Percentiles rank a stretch among this genome's conserved stretches.
Conservation (phyloP, 2,797 vertebrate genomes). For the Carduelis carduelis region DNA sequence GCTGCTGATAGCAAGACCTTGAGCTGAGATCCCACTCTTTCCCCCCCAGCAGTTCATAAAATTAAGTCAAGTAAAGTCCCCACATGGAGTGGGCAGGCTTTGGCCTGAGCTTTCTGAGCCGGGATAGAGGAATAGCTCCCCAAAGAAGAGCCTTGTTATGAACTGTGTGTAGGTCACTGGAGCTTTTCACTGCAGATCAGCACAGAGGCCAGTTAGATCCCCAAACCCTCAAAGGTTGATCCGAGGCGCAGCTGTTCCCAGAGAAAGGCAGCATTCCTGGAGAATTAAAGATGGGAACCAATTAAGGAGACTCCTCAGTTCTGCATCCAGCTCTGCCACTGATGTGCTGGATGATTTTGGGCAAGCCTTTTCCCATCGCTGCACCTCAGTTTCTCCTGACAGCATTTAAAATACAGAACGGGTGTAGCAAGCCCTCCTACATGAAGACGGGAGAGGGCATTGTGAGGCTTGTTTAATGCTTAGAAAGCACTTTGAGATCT, state of each 20-base stretch:
- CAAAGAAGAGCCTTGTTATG: not conserved
- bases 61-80: not conserved
- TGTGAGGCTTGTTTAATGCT: constrained; percentile 58
- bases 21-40: not conserved
- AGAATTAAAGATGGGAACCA: not conserved
- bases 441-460: constrained; percentile 32
- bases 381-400: constrained; percentile 30
- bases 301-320: not conserved
- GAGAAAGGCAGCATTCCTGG: not conserved
- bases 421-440: constrained; percentile 51
- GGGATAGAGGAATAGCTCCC: not conserved
- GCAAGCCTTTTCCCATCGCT: not conserved
- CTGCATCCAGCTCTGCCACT: not conserved
- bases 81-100: not conserved
- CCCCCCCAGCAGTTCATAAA: not conserved
- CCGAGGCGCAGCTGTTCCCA: not conserved
- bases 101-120: not conserved
- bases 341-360: not conserved
- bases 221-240: not conserved
- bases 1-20: not conserved
- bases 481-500: constrained; percentile 57
- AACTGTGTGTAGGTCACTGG: not conserved
- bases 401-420: constrained; percentile 37
- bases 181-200: not conserved
- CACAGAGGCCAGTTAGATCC: not conserved